Evolutionary conservation across 2,888 invertebrate genomes (phyloP).

Genomic region (Gastracanthus pulcherrimus): DNA sequence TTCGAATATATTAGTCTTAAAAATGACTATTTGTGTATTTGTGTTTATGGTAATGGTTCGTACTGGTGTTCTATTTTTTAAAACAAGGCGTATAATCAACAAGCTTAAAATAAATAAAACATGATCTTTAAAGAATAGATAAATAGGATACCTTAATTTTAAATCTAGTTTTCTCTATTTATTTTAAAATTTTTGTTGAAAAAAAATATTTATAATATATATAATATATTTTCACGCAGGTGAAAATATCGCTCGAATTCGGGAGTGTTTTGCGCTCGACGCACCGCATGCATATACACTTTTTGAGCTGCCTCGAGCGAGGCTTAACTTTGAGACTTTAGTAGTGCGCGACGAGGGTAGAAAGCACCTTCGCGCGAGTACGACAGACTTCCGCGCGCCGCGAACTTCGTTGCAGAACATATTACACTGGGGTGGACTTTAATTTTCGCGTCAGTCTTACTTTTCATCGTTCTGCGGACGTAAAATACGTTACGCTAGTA

Average conservation of each 20-base stretch:
- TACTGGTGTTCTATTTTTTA: no score
- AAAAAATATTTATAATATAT: no score
- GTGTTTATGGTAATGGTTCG: no score
- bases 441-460: conserved; percentile 47
- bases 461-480: conserved; percentile 7
- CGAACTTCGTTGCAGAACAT: conserved; percentile 36
- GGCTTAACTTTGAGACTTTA: conserved; percentile 12
- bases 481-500: conserved; percentile 20
- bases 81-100: no score
- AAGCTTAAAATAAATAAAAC: no score
- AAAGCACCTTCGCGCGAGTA: background rate
- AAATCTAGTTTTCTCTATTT: no score
- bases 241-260: conserved; percentile 7
- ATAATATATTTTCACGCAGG: background rate
- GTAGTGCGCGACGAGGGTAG: background rate
- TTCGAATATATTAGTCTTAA: no score
- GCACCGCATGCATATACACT: background rate
- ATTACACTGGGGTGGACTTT: conserved; percentile 30
- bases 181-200: no score
- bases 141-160: no score
- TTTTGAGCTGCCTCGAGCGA: background rate
- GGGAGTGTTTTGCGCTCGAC: background rate
- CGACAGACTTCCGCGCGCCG: background rate
- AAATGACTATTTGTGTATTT: no score
- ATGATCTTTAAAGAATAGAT: no score